Evolutionary conservation across 2,113 vertebrate species (phyloP).

Genomic region (Tor tambroides): DNA sequence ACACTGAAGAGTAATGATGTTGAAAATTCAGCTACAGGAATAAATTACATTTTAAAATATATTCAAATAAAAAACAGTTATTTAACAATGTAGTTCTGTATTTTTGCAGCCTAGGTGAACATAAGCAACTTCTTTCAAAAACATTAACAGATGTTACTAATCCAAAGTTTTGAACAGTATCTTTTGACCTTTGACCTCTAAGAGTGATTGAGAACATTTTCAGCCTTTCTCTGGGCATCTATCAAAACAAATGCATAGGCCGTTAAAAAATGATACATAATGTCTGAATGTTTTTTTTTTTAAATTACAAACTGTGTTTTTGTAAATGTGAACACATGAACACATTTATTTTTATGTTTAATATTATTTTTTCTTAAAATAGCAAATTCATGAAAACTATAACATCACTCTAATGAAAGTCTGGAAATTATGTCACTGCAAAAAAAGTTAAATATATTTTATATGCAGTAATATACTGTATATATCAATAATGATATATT

Average conservation of each 20-base stretch:
- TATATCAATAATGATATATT: not conserved
- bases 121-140: not conserved
- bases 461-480: too few species aligned
- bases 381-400: not conserved
- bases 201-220: not conserved
- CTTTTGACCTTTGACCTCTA: conserved; percentile 33
- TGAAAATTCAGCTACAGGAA: not conserved
- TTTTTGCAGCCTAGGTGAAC: not conserved
- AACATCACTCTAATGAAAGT: not conserved
- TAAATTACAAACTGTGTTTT: too few species aligned
- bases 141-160: not conserved
- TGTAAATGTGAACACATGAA: too few species aligned
- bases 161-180: too few species aligned
- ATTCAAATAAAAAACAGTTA: not conserved
- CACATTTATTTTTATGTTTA: too few species aligned
- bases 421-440: not conserved
- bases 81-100: not conserved
- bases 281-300: not conserved
- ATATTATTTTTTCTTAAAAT: too few species aligned
- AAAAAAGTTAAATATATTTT: not conserved
- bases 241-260: not conserved
- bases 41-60: not conserved
- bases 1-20: not conserved
- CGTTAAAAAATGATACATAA: not conserved
- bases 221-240: not conserved